Conservation (phyloP, 2,888 invertebrate species). For the Metallyticus violacea region DNA sequence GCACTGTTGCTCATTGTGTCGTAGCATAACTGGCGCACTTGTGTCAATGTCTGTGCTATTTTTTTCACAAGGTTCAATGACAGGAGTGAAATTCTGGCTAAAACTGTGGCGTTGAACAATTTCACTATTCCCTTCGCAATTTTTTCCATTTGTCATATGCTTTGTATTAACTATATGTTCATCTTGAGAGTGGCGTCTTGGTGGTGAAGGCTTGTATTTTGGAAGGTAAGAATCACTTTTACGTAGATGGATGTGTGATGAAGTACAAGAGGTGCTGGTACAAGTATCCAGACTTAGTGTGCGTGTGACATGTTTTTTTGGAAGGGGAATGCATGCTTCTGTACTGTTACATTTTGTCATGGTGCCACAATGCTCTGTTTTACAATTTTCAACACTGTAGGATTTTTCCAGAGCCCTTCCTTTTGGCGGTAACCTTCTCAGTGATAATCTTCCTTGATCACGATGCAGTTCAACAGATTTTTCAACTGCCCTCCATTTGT, state of each 20-base stretch:
- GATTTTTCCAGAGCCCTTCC: not conserved
- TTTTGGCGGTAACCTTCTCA: not conserved
- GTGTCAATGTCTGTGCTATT: not conserved
- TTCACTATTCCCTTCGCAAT: not conserved
- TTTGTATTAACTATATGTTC: not conserved
- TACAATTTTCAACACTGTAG: not conserved
- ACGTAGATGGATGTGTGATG: not conserved
- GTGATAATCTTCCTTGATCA: not conserved
- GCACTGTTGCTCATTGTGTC: not conserved
- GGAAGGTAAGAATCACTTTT: not conserved
- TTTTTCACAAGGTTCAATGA: not conserved
- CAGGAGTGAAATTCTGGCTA: not conserved
- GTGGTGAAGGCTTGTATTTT: not conserved
- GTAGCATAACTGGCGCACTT: not conserved
- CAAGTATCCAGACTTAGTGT: not conserved
- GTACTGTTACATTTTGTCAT: not conserved
- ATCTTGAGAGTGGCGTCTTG: not conserved
- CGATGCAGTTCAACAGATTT: not conserved
- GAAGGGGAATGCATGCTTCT: not conserved
- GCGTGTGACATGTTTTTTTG: not conserved
- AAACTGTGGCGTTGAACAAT: not conserved
- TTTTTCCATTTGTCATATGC: not conserved
- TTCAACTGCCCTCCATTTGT: constrained; percentile 26
- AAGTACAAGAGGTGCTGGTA: not conserved
- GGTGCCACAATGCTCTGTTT: not conserved